A percentile compares a stretch with the other conserved stretches of the same genome.
These are phyloP conservation scores for Campoplex nolae DNA, from an alignment of 2,888 invertebrate species.

Conservation along the genomic window DNA sequence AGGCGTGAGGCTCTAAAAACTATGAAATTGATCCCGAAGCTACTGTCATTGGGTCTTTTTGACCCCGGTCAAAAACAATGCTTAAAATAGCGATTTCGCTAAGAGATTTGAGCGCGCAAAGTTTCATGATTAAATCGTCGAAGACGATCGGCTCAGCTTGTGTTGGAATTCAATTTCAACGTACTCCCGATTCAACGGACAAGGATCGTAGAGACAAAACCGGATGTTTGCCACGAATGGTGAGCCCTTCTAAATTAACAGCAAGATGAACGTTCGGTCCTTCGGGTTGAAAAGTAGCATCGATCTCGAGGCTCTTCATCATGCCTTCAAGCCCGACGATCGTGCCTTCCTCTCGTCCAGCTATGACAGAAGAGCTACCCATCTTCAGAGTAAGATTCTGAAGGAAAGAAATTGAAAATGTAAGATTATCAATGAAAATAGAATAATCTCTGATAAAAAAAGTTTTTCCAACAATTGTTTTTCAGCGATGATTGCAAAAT, in stretches of 20 bases:
- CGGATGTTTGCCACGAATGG: conserved; percentile 81
- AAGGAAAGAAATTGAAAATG: conserved; percentile 88
- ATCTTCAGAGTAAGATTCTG: conserved; percentile 91
- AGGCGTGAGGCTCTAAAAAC: too few relatives aligned
- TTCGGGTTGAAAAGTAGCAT: conserved; percentile 80
- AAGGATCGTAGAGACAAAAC: conserved; percentile 80
- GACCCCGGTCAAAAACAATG: too few relatives aligned
- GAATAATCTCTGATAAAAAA: background rate
- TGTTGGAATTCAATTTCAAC: conserved; percentile 11
- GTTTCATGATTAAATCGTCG: too few relatives aligned
- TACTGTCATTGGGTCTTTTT: too few relatives aligned
- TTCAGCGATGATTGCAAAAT: conserved; percentile 3
- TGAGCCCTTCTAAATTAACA: conserved; percentile 80
- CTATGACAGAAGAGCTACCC: conserved; percentile 89
- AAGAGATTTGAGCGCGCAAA: too few relatives aligned
- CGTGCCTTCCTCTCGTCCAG: conserved; percentile 88
- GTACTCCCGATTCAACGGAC: conserved; percentile 80
- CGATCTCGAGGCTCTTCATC: conserved; percentile 88
- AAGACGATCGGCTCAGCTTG: background rate
- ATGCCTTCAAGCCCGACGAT: conserved; percentile 90
- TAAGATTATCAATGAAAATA: background rate
- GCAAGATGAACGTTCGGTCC: conserved; percentile 78
- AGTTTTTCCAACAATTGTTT: background rate
- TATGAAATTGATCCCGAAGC: too few relatives aligned
- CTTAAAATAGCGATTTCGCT: too few relatives aligned